phyloP scores from a whole-genome alignment of 2,797 vertebrate species.

The Lindbergichthys nudifrons region DNA sequence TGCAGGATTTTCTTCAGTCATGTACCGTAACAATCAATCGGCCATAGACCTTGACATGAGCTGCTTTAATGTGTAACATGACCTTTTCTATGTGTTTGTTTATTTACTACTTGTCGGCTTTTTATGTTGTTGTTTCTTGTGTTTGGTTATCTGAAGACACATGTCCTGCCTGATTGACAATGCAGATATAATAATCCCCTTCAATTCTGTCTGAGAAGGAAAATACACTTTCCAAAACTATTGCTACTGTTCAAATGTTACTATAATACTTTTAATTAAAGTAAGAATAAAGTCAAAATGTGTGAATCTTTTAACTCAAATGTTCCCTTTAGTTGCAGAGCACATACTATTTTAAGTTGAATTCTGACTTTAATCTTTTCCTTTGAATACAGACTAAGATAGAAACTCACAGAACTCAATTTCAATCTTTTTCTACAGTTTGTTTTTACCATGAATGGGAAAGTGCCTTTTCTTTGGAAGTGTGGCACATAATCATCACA shows the following conservation, averaged over 20 bases:
- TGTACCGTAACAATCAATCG: too few relatives aligned
- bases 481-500: background rate
- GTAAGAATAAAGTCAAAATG: background rate
- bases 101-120: too few relatives aligned
- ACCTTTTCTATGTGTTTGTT: too few relatives aligned
- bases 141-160: too few relatives aligned
- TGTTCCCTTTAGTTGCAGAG: background rate
- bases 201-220: background rate
- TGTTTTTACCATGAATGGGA: background rate
- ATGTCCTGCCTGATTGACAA: too few relatives aligned
- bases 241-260: background rate
- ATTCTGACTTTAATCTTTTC: background rate
- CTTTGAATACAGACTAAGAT: slow-evolving; percentile 1
- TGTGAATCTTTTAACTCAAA: background rate
- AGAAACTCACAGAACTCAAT: background rate
- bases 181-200: too few relatives aligned
- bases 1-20: too few relatives aligned
- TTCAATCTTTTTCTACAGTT: background rate
- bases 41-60: too few relatives aligned
- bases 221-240: background rate
- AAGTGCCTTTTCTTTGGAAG: slow-evolving; percentile 2
- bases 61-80: too few relatives aligned
- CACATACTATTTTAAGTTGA: background rate
- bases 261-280: background rate
- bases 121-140: too few relatives aligned